Percentiles rank a stretch among this genome's conserved stretches.
Evolutionary conservation across 1,140 invertebrate genomes (phyloP).

Genomic region (Anagrus nilaparvatae): DNA sequence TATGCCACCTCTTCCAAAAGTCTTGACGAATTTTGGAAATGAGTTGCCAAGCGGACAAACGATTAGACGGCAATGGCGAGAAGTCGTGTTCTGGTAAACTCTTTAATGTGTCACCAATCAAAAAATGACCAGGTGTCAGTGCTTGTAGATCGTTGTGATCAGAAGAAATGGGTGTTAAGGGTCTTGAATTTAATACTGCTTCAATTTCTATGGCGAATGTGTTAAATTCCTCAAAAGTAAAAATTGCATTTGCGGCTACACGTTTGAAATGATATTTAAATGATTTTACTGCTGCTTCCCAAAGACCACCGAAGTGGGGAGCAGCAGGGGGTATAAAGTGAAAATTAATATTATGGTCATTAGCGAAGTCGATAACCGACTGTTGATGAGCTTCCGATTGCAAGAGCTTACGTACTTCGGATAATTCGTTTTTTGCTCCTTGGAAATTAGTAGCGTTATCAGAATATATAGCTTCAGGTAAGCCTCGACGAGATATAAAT

Average conservation of each 20-base stretch:
- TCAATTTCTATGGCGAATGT: conserved; percentile 19
- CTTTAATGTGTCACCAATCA: background rate
- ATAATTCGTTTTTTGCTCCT: too few species aligned
- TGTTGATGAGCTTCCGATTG: background rate
- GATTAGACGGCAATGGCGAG: background rate
- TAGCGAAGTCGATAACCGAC: background rate
- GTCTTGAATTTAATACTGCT: conserved; percentile 18
- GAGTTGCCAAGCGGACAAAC: conserved; percentile 9
- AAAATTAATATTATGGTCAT: conserved; percentile 1
- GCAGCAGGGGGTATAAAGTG: conserved; percentile 9
- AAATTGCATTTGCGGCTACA: conserved; percentile 1
- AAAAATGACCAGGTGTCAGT: conserved; percentile 16
- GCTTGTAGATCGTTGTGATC: conserved; percentile 1
- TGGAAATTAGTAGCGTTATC: too few species aligned
- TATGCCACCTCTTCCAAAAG: conserved; percentile 22
- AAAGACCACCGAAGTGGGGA: conserved; percentile 11
- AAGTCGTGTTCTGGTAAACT: background rate
- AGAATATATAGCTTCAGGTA: background rate
- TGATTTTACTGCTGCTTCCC: conserved; percentile 13
- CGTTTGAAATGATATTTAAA: conserved; percentile 17
- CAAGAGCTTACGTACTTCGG: background rate
- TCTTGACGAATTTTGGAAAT: conserved; percentile 16
- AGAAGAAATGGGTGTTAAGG: conserved; percentile 9
- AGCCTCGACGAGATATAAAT: background rate
- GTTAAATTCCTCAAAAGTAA: conserved; percentile 19